Base-by-base conservation (phyloP, 2,113 vertebrate genomes). In the Clarias batrachus region DNA sequence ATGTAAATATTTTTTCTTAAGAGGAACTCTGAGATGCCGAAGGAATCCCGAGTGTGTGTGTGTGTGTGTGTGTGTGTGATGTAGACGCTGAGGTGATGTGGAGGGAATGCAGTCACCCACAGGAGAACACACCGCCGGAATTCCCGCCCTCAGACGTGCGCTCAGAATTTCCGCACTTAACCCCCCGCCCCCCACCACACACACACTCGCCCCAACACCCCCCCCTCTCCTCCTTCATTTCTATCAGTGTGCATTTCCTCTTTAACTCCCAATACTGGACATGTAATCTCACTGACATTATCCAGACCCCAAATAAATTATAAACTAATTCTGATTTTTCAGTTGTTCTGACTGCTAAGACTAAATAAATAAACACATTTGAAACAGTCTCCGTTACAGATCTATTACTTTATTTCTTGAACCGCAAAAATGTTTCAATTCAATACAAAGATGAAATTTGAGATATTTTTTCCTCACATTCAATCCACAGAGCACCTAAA, bases 141-240 rank as follows among this genome's bases (percentile, higher is more conserved):
- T 82, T 76, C 70, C 6, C 19, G 65, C 63, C 59, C 48, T 56
- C 81, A 89, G 88, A 86, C 88, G 23, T 84, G 81, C 41, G 30
- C 59, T 89, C 88, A 89, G 70, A 86, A 84, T 86, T 89, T 89
- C 88, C 88, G 19, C 57, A 86, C 52, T 48, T 1, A 27, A 6
- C 33, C 7, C 25, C 37, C 30, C 30, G 13, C 7, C 4, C 5
- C n/a, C 52, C 33, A n/a, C 27, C 41, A 33, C n/a, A n/a, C n/a
- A n/a, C n/a, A n/a, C n/a, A 4, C 41, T 41, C 41, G 41, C 9
- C 21, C 41, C 41, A 4, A 0, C 9, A 19, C 11, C 33, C 7
- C 25, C 68, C 30, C 30, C 21, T 4, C 5, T n/a, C 52, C n/a
- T n/a, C 9, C 27, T 48, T 23, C 68, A 2, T 30, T 70, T 70